Base-by-base conservation (phyloP, 1,140 invertebrate genomes). In the Pteromalus puparum region DNA sequence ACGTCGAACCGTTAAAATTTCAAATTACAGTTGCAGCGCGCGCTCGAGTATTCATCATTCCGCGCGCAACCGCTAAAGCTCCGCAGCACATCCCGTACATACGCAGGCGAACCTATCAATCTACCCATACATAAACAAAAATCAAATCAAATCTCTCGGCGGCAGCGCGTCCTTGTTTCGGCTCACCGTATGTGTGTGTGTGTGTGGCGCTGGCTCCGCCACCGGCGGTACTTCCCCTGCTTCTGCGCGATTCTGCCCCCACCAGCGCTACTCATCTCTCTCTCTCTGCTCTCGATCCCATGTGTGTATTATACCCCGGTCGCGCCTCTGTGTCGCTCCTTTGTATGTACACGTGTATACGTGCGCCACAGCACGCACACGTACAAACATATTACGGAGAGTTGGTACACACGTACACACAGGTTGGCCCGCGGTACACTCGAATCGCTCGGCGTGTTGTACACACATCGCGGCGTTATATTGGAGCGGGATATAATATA, bases 121-220 rank as follows among this genome's bases (percentile, higher is more conserved):
- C 42, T 34, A 78, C 53, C 76, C 53, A 78, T 78, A 46, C 76
- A 78, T 78, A 61, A 78, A 78, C 76, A 78, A 78, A 78, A 65
- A 67, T 34, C 76, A 78, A 78, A 78, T 78, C 76, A 78, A 78
- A 78, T 78, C 26, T 78, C 42, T 77, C 46, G 68, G 18, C 10
- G 10, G 28, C 4, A 28, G 26, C 2, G 68, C 28, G 68, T 70
- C 24, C 53, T 61, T 61, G 18, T 61, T 61, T 61, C 53, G 18
- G 38, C 21, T n/a, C 21, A 21, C 15, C 10, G 10, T 42, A 42
- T 42, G 10, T 42, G 38, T 42, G 13, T 18, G 12, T 15, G n/a
- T 53, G 53, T n/a, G 53, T 61, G 53, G 53, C 53, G 53, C 53
- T 61, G 53, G 2, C 53, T 61, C 53, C 26, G 24, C 67, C 67